Percentiles rank a stretch among this genome's conserved stretches.
Evolutionary conservation across 2,888 invertebrate species (phyloP).

Genomic region (Dryobotodes eremita): DNA sequence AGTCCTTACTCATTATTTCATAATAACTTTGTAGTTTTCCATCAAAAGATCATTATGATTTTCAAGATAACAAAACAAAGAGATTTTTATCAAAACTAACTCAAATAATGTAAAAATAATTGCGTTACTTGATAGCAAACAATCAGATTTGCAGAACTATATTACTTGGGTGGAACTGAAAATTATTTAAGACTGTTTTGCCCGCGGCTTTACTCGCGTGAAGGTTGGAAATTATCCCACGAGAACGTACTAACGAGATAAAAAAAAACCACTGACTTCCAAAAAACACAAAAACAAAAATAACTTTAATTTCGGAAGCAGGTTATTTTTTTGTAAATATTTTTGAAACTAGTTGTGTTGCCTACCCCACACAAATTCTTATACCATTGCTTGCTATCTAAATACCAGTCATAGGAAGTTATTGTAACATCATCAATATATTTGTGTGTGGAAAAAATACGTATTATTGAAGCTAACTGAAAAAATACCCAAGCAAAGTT

Average conservation of each 20-base stretch:
- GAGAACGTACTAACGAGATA: background rate
- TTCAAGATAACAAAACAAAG: conserved; percentile 38
- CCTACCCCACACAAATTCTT: no score
- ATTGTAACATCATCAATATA: no score
- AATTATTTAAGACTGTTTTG: background rate
- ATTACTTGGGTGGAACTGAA: background rate
- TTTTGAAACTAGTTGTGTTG: no score
- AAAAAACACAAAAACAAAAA: no score
- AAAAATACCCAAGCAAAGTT: no score
- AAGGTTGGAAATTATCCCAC: background rate
- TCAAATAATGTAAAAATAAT: conserved; percentile 21
- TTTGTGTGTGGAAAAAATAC: no score
- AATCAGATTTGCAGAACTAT: background rate
- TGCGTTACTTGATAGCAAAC: conserved; percentile 20
- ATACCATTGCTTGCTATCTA: no score
- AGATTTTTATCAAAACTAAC: conserved; percentile 34
- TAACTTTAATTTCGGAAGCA: no score
- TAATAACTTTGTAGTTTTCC: background rate
- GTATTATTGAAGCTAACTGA: no score
- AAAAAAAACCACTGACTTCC: no score
- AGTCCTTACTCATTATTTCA: background rate
- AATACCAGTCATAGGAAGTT: no score
- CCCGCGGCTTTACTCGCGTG: background rate
- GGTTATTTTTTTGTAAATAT: no score
- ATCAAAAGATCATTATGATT: conserved; percentile 12